Base-by-base conservation (phyloP, 1,140 invertebrate genomes). In the Pseudachorutes palmiensis region DNA sequence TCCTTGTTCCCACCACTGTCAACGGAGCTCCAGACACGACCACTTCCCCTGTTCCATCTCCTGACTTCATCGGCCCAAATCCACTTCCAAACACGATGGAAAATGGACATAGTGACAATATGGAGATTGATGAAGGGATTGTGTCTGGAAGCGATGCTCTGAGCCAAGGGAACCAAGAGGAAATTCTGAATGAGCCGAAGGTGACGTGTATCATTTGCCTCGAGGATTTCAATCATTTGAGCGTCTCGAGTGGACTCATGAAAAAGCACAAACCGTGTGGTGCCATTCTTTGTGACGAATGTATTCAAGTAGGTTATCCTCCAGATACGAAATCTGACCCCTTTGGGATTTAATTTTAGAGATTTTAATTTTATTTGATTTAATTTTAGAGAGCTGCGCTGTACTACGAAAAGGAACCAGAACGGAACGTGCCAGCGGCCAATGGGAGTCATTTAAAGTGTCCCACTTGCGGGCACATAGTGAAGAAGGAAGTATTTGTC, bases 131-230 rank as follows among this genome's bases (percentile, higher is more conserved):
- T 45, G 36, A 19, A 45, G 36, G 36, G 9, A 45, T 9, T 12
- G 36, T n/a, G 28, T 61, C 59, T 61, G 2, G 16, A 28, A 28
- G 16, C 59, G 31, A 5, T 16, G 2, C 59, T 9, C 14, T 22
- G 59, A 9, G 41, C 2, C 31, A 63, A 36, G 3, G 31, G 12
- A 12, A 61, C 12, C 31, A 33, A 45, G 22, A 41, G 14, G 51
- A 55, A 55, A 55, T 55, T 26, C 3, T 14, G 24, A 26, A 3
- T 24, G 24, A 41, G 36, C 36, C 51, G 24, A 24, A 55, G 51
- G 9, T 5, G 5, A 55, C 51, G n/a, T 87, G 86, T 77, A 82
- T 79, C 31, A 87, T 88, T 66, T 88, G 86, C 71, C 76, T 87
- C 22, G 85, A 87, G 64, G 85, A 87, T 57, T 70, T 79, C 66